Evolutionary conservation across 2,113 vertebrate species (phyloP).

Genomic region (Bufo gargarizans): DNA sequence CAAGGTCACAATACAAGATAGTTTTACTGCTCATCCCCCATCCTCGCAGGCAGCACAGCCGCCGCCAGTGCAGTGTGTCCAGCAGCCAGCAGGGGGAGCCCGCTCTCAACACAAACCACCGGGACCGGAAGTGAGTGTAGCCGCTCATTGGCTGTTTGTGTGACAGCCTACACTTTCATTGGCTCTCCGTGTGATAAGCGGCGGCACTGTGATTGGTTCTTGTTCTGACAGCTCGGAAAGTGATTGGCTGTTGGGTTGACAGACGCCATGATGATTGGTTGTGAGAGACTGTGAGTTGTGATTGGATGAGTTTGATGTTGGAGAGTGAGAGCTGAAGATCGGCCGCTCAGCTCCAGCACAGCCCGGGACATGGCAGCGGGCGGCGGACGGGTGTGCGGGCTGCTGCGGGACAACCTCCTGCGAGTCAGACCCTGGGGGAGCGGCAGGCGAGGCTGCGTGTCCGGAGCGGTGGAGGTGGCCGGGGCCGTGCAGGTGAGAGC

Average conservation of each 20-base stretch:
- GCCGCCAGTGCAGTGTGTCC: background rate
- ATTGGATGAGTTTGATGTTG: background rate
- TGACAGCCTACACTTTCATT: background rate
- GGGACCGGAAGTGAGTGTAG: too few species aligned
- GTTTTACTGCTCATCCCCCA: too few species aligned
- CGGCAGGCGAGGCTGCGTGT: background rate
- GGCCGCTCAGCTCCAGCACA: background rate
- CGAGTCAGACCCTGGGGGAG: background rate
- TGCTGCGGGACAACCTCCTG: background rate
- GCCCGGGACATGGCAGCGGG: constrained; percentile 17
- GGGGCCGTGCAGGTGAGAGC: background rate
- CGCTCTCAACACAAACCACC: too few species aligned
- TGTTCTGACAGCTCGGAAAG: background rate
- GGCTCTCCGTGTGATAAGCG: background rate
- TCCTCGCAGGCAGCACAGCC: too few species aligned
- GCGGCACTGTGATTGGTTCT: background rate
- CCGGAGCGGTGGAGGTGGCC: constrained; percentile 9
- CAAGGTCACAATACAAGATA: too few species aligned
- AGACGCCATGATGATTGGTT: background rate
- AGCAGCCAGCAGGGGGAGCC: too few species aligned
- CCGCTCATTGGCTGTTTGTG: background rate
- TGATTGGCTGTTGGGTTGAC: background rate
- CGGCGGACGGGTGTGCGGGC: background rate
- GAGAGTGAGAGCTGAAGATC: background rate
- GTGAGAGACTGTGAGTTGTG: background rate